A percentile compares a stretch with the other conserved stretches of the same genome.
Evolutionary conservation across 2,113 vertebrate genomes (phyloP).

Genomic region (Actenoides lindsayi): DNA sequence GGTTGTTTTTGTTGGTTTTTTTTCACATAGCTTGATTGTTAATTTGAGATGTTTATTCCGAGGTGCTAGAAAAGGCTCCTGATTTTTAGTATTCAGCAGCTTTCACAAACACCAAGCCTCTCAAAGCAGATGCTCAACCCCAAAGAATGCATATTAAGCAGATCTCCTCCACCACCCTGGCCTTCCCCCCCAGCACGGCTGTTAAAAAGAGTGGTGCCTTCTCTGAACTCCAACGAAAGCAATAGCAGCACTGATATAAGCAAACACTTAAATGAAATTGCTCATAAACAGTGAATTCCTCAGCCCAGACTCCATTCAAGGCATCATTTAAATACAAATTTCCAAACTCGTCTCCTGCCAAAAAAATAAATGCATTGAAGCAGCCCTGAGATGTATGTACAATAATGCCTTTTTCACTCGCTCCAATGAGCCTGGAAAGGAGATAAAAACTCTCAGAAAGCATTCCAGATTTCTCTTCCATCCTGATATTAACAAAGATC

Average conservation of each 20-base stretch:
- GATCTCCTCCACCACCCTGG: neutral
- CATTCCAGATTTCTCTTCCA: neutral
- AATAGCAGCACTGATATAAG: neutral
- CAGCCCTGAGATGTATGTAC: neutral
- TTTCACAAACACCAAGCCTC: neutral
- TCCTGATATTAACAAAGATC: neutral
- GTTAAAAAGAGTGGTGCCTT: neutral
- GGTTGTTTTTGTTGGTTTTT: neutral
- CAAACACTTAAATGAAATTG: conserved; percentile 7
- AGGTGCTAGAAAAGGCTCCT: neutral
- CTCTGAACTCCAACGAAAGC: neutral
- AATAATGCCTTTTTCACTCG: neutral
- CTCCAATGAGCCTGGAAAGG: neutral
- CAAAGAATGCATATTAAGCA: neutral
- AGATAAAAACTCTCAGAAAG: conserved; percentile 3
- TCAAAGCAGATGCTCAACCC: neutral
- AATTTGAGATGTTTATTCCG: neutral
- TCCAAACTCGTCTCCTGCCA: neutral
- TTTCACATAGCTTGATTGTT: neutral
- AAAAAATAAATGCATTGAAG: conserved; percentile 5
- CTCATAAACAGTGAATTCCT: conserved; percentile 32
- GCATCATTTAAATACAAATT: conserved; percentile 13
- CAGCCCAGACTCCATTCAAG: neutral
- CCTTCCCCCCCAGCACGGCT: neutral
- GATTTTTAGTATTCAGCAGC: neutral